Evolutionary conservation across 2,113 vertebrate species (phyloP).

Genomic region (Strix uralensis): DNA sequence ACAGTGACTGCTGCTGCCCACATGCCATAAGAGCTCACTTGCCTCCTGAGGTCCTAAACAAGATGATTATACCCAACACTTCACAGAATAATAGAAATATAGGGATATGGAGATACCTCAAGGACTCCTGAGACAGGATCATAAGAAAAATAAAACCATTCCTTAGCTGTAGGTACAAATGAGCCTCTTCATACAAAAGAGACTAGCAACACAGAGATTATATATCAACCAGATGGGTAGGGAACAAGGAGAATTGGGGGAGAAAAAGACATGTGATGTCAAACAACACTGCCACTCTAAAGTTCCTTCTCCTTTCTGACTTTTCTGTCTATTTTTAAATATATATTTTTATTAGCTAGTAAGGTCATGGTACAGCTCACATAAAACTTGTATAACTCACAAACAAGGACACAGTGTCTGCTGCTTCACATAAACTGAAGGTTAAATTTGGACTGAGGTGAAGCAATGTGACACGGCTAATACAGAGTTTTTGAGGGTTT

Average conservation of each 20-base stretch:
- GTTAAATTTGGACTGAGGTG: slow-evolving; percentile 18
- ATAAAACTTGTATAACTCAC: neutral
- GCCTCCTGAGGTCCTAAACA: neutral
- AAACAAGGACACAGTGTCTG: neutral
- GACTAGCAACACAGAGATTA: neutral
- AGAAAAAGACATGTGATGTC: neutral
- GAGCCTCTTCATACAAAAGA: neutral
- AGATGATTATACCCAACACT: neutral
- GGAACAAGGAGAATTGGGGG: neutral
- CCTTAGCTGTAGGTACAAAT: neutral
- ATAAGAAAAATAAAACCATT: neutral
- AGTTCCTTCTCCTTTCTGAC: neutral
- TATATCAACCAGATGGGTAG: neutral
- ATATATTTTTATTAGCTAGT: slow-evolving; percentile 25
- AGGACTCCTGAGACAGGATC: neutral
- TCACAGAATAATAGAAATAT: neutral
- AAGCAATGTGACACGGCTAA: neutral
- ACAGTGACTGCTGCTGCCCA: neutral
- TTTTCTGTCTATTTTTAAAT: slow-evolving; percentile 43
- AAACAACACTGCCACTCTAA: neutral
- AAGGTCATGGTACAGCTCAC: neutral
- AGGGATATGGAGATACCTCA: neutral
- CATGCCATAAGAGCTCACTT: fast-evolving
- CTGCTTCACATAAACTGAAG: slow-evolving; percentile 22
- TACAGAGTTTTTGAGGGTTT: neutral